These are phyloP conservation scores for Todiramphus chloris DNA, from an alignment of 2,113 vertebrate genomes.

Conservation along the genomic window DNA sequence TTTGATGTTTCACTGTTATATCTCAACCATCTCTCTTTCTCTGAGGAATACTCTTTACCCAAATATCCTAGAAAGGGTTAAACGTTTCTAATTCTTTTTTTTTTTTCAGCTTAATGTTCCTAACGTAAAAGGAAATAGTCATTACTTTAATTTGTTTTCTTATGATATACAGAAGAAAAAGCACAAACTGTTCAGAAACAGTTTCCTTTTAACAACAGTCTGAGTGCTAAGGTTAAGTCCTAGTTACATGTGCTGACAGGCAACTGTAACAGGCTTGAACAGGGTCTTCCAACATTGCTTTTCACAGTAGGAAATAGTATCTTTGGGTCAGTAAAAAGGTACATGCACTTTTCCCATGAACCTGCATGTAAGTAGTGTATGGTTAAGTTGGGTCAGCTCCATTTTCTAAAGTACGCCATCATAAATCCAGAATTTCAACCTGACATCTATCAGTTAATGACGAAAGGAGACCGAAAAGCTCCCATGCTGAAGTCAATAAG, in stretches of 20 bases:
- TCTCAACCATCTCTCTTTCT: not conserved
- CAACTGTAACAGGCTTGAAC: not conserved
- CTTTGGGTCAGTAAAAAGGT: not conserved
- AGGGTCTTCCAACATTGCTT: not conserved
- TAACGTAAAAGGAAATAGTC: accelerated
- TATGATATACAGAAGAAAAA: not conserved
- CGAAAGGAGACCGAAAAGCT: not conserved
- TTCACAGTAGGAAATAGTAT: not conserved
- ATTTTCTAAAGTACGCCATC: not conserved
- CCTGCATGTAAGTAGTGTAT: not conserved
- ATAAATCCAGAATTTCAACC: not conserved
- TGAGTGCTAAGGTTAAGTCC: not conserved
- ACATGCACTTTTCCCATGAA: not conserved
- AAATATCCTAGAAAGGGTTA: not conserved
- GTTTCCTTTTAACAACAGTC: not conserved
- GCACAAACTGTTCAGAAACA: not conserved
- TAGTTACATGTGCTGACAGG: not conserved
- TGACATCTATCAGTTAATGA: not conserved
- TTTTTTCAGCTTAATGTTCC: not conserved
- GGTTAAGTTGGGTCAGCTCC: not conserved
- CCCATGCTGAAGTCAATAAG: not conserved
- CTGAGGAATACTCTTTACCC: not conserved
- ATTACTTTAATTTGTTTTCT: not conserved
- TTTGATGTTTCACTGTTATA: not conserved
- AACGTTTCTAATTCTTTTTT: not conserved